These are phyloP conservation scores for Sebastes matsubarae DNA, from an alignment of 2,797 vertebrate species.

Conservation along the genomic window DNA sequence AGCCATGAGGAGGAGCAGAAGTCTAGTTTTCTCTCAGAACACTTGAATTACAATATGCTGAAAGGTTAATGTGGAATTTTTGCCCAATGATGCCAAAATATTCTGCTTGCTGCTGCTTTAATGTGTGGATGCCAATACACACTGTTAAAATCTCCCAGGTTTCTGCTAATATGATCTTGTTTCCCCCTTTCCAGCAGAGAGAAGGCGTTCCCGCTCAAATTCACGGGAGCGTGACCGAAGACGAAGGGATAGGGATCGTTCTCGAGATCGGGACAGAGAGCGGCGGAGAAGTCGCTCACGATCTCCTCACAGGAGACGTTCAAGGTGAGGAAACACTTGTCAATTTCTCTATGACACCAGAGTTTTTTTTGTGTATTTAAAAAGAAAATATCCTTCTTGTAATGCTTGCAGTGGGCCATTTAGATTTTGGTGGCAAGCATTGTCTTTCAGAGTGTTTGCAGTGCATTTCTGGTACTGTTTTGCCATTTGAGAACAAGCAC, in stretches of 20 bases:
- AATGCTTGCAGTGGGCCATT: neutral
- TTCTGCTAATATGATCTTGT: neutral
- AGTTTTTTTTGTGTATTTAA: neutral
- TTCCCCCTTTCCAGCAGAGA: slow-evolving; percentile 77
- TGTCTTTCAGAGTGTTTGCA: neutral
- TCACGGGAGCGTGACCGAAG: slow-evolving; percentile 91
- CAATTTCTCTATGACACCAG: neutral
- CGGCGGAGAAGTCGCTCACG: slow-evolving; percentile 89
- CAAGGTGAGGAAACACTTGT: slow-evolving; percentile 80
- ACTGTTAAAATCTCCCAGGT: neutral
- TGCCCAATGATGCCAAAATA: too few relatives aligned
- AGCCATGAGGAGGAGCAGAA: too few relatives aligned
- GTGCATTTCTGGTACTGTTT: neutral
- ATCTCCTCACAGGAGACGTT: slow-evolving; percentile 91
- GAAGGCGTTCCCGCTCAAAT: slow-evolving; percentile 88
- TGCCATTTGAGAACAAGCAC: neutral
- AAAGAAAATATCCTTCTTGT: neutral
- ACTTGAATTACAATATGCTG: too few relatives aligned
- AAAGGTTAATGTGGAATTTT: too few relatives aligned
- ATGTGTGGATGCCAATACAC: neutral
- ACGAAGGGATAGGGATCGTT: slow-evolving; percentile 88
- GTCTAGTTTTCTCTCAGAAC: too few relatives aligned
- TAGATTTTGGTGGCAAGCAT: neutral
- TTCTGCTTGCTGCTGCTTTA: too few relatives aligned
- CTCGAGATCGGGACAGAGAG: slow-evolving; percentile 87